phyloP scores from a whole-genome alignment of 2,113 vertebrate genomes.

The Neopipo cinnamomea region DNA sequence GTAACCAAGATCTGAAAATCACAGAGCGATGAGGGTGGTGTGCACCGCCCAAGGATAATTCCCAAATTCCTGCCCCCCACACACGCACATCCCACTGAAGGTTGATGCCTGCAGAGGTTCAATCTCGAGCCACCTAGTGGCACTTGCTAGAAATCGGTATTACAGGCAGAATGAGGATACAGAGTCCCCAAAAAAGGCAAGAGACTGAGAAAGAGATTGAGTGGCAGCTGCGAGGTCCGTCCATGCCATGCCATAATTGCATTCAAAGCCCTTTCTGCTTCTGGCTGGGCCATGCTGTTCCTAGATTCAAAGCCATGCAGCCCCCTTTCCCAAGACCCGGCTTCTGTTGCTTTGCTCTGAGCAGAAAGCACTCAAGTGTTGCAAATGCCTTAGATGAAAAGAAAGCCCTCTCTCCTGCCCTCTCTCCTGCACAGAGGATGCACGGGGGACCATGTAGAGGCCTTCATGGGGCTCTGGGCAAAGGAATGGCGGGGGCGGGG shows the following conservation, averaged over 20 bases:
- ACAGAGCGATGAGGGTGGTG: slow-evolving; percentile 22
- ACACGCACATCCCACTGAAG: not conserved
- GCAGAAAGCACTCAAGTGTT: not conserved
- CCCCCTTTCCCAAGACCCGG: not conserved
- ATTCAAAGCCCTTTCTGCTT: not conserved
- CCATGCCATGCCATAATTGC: rapidly evolving
- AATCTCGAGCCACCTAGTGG: slow-evolving; percentile 40
- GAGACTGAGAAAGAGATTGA: not conserved
- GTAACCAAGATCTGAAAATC: slow-evolving; percentile 26
- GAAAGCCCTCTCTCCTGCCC: not conserved
- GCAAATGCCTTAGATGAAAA: not conserved
- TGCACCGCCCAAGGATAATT: slow-evolving; percentile 34
- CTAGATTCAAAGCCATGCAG: rapidly evolving
- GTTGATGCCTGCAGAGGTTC: not conserved
- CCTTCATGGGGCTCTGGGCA: not conserved
- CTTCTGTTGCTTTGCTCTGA: not conserved
- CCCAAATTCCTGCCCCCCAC: not conserved
- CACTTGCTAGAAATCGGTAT: not conserved
- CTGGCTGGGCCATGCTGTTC: not conserved
- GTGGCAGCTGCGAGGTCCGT: not conserved
- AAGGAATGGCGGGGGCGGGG: not conserved
- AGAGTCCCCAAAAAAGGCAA: not conserved
- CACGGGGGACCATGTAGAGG: rapidly evolving
- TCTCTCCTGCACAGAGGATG: not conserved
- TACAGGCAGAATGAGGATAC: not conserved